Evolutionary conservation across 2,888 invertebrate genomes (phyloP).

Genomic region (Carabus problematicus): DNA sequence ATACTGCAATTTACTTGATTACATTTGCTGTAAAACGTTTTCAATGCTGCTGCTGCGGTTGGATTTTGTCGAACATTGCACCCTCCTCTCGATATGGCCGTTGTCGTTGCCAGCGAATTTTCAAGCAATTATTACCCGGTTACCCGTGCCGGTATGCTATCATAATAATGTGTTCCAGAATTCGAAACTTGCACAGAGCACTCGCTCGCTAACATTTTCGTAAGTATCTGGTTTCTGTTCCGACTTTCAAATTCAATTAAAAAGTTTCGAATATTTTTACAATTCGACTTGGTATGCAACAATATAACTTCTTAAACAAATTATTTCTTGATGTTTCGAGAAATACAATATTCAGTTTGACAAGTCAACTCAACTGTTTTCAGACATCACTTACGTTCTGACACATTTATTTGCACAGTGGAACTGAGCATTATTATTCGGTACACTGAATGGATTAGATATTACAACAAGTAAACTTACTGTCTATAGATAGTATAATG

Average conservation of each 20-base stretch:
- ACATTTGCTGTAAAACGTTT: slow-evolving; percentile 34
- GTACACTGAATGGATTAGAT: too few species aligned
- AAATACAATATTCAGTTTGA: too few species aligned
- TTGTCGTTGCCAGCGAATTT: slow-evolving; percentile 8
- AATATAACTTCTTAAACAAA: slow-evolving; percentile 36
- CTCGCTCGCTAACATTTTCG: slow-evolving; percentile 13
- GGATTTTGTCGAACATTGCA: slow-evolving; percentile 11
- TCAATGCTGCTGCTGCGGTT: slow-evolving; percentile 29
- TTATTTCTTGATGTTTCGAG: slow-evolving; percentile 14
- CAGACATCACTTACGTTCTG: too few species aligned
- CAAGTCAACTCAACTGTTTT: too few species aligned
- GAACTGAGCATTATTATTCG: too few species aligned
- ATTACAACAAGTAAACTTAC: too few species aligned
- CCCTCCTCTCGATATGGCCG: slow-evolving; percentile 7
- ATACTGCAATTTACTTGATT: slow-evolving; percentile 42
- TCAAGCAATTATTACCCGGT: slow-evolving; percentile 6
- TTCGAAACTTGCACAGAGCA: slow-evolving; percentile 9
- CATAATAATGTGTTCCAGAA: slow-evolving; percentile 25
- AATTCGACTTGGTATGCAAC: slow-evolving; percentile 22
- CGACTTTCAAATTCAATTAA: slow-evolving; percentile 41
- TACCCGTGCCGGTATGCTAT: slow-evolving; percentile 5
- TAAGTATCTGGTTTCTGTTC: slow-evolving; percentile 22
- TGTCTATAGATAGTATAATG: too few species aligned
- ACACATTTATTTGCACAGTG: too few species aligned
- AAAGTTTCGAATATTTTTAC: slow-evolving; percentile 38